phyloP scores from a whole-genome alignment of 2,797 vertebrate genomes.

The Malurus leucopterus region DNA sequence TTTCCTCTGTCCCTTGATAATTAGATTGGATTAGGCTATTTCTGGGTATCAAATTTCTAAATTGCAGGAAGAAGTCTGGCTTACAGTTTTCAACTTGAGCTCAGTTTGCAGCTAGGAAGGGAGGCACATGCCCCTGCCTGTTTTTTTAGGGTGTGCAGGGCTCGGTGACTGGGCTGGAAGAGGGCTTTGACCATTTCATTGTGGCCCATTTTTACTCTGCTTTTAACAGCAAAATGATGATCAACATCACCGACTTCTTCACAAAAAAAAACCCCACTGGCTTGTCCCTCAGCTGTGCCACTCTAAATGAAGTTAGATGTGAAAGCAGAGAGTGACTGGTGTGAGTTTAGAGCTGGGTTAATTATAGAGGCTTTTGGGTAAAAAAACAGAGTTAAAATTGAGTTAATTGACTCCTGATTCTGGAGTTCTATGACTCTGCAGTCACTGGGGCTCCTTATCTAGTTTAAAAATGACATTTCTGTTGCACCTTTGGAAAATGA shows the following conservation, averaged over 20 bases:
- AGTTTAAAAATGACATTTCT: background rate
- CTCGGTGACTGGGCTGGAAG: background rate
- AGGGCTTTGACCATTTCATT: background rate
- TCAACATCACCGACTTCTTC: background rate
- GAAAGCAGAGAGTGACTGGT: background rate
- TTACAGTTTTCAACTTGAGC: background rate
- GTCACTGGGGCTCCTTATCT: background rate
- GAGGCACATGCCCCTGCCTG: background rate
- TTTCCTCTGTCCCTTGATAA: background rate
- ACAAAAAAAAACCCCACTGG: background rate
- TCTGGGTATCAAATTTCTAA: background rate
- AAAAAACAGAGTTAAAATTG: background rate
- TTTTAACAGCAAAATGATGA: background rate
- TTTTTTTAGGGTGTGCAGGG: background rate
- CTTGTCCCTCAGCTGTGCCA: background rate
- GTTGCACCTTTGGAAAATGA: background rate
- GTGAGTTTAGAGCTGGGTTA: accelerated
- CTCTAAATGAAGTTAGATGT: accelerated
- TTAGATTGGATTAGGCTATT: background rate
- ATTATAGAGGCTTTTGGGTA: background rate
- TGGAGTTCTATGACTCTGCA: background rate
- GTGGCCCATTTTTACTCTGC: background rate
- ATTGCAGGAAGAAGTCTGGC: background rate
- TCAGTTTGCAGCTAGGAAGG: background rate
- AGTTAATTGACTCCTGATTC: background rate